Base-by-base conservation (phyloP, 2,113 vertebrate species). In the Atractosteus spatula region DNA sequence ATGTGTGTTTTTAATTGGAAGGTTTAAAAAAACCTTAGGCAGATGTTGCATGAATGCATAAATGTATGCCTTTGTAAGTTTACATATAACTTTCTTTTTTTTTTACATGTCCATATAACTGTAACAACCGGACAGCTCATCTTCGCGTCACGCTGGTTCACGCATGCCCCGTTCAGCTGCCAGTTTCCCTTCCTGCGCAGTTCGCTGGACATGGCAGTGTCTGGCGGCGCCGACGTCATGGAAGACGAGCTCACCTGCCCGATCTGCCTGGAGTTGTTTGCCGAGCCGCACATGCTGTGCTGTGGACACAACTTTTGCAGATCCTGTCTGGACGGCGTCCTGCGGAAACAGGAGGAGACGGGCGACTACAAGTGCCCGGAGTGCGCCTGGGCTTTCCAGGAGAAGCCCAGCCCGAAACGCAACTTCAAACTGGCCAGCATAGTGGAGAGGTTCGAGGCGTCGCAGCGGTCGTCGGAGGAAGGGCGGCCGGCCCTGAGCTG, bases 301-400 rank as follows among this genome's bases (percentile, higher is more conserved):
- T 90, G 89, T 0, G 75, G 83, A 0, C 88, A 87, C 80, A 83
- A 5, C 68, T 89, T 89, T 82, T 92, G 86, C 74, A 77, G 69
- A 61, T 1, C 0, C 7, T 88, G 89, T 71, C 66, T 84, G 67
- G 70, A 85, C 71, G 7, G 69, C 11, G 55, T 2, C 0, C 13
- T 55, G 43, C 17, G 57, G 7, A 51, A 41, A 57, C 85, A 86
- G 86, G 76, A 64, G 12, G 63, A 67, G 61, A 51, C 66, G 3
- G 75, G 74, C 4, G 70, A 79, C 62, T 79, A 75, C 3, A 68
- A 75, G 43, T 88, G 87, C 55, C 85, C 85, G 7, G 78, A 85
- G 43, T 89, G 87, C 73, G 76, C 76, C 7, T 67, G 71, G 56
- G 51, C 71, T 7, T 80, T 79, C 10, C 17, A 41, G 41, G 62